Percentiles rank a stretch among this genome's conserved stretches.
Conservation (phyloP, 2,797 vertebrate species). For the Pantherophis vulpinus region DNA sequence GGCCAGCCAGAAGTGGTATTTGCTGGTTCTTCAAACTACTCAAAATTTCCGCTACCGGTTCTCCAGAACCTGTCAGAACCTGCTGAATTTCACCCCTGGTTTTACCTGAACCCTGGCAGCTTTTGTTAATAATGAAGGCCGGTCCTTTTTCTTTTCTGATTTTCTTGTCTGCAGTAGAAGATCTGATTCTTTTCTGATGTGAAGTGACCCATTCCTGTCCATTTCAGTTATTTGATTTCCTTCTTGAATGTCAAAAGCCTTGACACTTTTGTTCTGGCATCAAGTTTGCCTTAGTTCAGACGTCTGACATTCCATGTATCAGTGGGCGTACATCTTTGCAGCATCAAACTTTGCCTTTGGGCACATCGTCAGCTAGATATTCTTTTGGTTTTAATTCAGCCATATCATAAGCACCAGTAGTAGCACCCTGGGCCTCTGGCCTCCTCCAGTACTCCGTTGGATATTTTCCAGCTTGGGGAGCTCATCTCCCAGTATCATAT, state of each 20-base stretch:
- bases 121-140: not conserved
- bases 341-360: not conserved
- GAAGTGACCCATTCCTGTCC: not conserved
- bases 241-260: not conserved
- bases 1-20: too few relatives aligned
- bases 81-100: not conserved
- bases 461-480: not conserved
- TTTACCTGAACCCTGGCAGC: not conserved
- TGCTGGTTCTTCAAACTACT: too few relatives aligned
- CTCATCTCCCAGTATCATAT: not conserved
- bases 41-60: too few relatives aligned
- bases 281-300: not conserved
- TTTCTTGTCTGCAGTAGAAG: not conserved
- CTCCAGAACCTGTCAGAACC: too few relatives aligned
- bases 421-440: not conserved
- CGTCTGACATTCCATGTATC: not conserved
- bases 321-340: not conserved
- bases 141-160: not conserved
- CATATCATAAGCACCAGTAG: not conserved
- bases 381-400: not conserved
- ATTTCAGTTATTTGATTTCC: not conserved
- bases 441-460: not conserved
- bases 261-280: not conserved
- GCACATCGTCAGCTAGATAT: not conserved
- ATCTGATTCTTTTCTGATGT: not conserved